Percentiles rank a stretch among this genome's conserved stretches.
These are phyloP conservation scores for Tinea pellionella DNA, from an alignment of 2,888 invertebrate species.

Conservation along the genomic window DNA sequence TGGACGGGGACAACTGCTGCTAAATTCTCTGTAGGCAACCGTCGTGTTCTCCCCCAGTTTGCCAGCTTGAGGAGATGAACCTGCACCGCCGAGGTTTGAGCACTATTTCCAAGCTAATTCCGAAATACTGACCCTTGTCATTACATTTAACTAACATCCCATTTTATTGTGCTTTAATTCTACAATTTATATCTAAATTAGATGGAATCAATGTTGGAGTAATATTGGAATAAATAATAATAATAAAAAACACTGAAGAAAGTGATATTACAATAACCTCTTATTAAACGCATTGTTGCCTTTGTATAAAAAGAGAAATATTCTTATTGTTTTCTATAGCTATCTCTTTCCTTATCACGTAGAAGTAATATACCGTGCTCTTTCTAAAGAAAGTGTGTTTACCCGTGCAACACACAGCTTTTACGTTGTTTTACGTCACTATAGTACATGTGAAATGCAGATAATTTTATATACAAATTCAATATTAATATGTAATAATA, in stretches of 20 bases:
- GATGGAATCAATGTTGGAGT: neutral
- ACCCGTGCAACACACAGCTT: slow-evolving; percentile 39
- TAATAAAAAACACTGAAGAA: slow-evolving; percentile 48
- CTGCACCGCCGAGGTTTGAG: too few species aligned
- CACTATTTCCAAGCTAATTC: too few species aligned
- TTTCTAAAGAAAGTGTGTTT: slow-evolving; percentile 56
- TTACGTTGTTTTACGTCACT: slow-evolving; percentile 39
- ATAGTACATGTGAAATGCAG: slow-evolving; percentile 27
- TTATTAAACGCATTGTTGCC: slow-evolving; percentile 30
- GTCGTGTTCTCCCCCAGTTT: too few species aligned
- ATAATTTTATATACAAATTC: slow-evolving; percentile 14
- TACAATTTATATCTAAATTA: neutral
- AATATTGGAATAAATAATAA: slow-evolving; percentile 1
- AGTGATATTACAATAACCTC: slow-evolving; percentile 49
- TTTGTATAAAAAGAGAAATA: slow-evolving; percentile 24
- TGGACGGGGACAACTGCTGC: too few species aligned
- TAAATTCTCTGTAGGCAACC: too few species aligned
- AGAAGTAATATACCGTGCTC: slow-evolving; percentile 27
- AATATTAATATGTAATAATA: slow-evolving; percentile 29
- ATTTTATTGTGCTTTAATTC: too few species aligned
- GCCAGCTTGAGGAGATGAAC: too few species aligned
- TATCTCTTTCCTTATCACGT: slow-evolving; percentile 28
- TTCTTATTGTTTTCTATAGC: slow-evolving; percentile 47
- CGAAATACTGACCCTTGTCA: too few species aligned
- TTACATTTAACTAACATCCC: too few species aligned